Percentiles rank a stretch among this genome's conserved stretches.
phyloP scores from a whole-genome alignment of 2,797 vertebrate genomes.

The Notolepis coatsorum region DNA sequence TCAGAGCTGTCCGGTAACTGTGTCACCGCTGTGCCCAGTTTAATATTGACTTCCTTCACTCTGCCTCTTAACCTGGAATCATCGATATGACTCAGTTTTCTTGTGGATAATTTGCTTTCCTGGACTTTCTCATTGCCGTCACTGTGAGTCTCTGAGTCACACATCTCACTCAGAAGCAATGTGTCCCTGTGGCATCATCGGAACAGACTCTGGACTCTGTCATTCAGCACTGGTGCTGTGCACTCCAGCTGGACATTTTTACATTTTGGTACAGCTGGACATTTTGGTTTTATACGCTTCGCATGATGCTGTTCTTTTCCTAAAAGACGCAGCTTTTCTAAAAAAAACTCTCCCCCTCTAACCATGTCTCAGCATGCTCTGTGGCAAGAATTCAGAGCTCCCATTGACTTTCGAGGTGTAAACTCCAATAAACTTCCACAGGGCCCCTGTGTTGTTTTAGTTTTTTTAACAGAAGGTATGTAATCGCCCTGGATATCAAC shows the following conservation, averaged over 20 bases:
- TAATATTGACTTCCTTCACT: slow-evolving; percentile 11
- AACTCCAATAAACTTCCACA: slow-evolving; percentile 31
- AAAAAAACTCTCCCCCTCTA: slow-evolving; percentile 34
- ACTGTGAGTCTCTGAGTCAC: slow-evolving; percentile 64
- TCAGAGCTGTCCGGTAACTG: neutral
- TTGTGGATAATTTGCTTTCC: slow-evolving; percentile 47
- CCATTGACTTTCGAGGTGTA: slow-evolving; percentile 32
- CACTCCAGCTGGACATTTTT: slow-evolving; percentile 50
- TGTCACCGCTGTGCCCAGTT: neutral
- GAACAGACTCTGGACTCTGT: slow-evolving; percentile 56
- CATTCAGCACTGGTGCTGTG: slow-evolving; percentile 37
- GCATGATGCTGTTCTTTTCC: slow-evolving; percentile 44
- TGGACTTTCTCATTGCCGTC: slow-evolving; percentile 51
- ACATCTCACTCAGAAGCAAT: slow-evolving; percentile 54
- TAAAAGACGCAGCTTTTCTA: slow-evolving; percentile 39
- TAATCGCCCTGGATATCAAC: no score
- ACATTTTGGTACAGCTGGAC: no score
- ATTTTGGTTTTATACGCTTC: slow-evolving; percentile 49
- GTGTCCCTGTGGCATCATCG: slow-evolving; percentile 54
- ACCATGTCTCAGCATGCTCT: slow-evolving; percentile 43
- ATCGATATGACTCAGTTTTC: slow-evolving; percentile 47
- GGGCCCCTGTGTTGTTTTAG: neutral
- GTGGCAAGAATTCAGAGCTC: slow-evolving; percentile 41
- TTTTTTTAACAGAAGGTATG: no score
- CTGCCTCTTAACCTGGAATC: slow-evolving; percentile 31